phyloP scores from a whole-genome alignment of 2,888 invertebrate species.

The Caenorhabditis sp. region DNA sequence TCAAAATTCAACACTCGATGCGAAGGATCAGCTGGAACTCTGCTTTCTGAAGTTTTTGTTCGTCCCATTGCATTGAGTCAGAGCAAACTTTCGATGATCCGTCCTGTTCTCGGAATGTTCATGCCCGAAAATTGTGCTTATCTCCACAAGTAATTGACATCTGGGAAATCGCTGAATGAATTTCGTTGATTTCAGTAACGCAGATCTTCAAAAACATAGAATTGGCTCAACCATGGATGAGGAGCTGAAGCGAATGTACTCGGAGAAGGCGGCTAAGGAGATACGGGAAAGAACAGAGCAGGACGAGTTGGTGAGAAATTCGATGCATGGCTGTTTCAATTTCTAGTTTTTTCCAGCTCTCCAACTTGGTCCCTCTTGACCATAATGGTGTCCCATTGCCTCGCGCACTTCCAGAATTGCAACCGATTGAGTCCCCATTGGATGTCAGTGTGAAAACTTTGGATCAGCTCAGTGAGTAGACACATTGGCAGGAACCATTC shows the following conservation, averaged over 20 bases:
- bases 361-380: conserved; percentile 55
- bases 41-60: conserved; percentile 71
- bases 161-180: background rate
- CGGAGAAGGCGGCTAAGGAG: conserved; percentile 62
- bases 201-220: conserved; percentile 64
- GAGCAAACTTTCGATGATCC: conserved; percentile 61
- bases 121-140: conserved; percentile 71
- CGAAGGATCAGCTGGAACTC: conserved; percentile 74
- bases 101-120: conserved; percentile 65
- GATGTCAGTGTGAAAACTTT: conserved; percentile 56
- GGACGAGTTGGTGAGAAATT: conserved; percentile 26
- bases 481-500: too few relatives aligned
- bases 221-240: conserved; percentile 67
- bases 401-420: conserved; percentile 35
- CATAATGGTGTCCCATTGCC: conserved; percentile 63
- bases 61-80: conserved; percentile 71
- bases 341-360: conserved; percentile 35
- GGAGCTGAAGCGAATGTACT: conserved; percentile 71
- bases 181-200: conserved; percentile 42
- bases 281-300: conserved; percentile 42
- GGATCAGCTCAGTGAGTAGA: conserved; percentile 57
- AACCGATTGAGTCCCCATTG: conserved; percentile 35
- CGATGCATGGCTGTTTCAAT: too few relatives aligned
- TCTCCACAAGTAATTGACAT: conserved; percentile 45
- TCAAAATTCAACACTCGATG: conserved; percentile 75